A percentile compares a stretch with the other conserved stretches of the same genome.
Conservation (phyloP, 2,113 vertebrate genomes). For the Pelvicachromis taeniatus region DNA sequence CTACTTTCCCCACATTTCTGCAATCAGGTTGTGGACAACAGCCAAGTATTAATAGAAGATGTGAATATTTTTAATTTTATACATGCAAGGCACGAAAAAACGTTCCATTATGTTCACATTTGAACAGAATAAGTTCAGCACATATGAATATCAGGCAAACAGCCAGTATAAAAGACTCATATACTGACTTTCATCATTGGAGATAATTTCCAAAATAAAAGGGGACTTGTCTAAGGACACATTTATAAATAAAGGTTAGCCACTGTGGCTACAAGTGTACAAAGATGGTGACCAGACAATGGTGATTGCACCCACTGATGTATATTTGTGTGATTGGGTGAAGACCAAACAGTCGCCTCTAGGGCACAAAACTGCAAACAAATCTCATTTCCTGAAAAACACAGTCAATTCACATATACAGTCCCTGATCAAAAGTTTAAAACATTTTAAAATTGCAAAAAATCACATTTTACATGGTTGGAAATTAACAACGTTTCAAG, state of each 20-base stretch:
- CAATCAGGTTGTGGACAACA: neutral
- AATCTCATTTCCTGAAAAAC: neutral
- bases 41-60: neutral
- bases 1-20: neutral
- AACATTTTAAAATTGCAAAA: neutral
- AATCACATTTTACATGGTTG: neutral
- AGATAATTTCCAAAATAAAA: neutral
- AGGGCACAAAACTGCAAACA: neutral
- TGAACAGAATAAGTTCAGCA: neutral
- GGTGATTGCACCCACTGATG: neutral
- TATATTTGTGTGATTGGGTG: neutral
- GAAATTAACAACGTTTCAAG: neutral
- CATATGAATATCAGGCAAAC: neutral
- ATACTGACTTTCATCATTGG: too few relatives aligned
- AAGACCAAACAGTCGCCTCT: neutral
- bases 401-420: neutral
- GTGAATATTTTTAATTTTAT: neutral
- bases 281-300: neutral
- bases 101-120: neutral
- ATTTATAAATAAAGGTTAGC: neutral
- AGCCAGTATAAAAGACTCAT: accelerated
- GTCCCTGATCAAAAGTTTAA: neutral
- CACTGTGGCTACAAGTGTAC: neutral
- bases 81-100: neutral
- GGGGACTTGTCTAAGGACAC: neutral